A percentile compares a stretch with the other conserved stretches of the same genome.
Evolutionary conservation across 2,113 vertebrate species (phyloP).

Genomic region (Larimichthys polyactis): DNA sequence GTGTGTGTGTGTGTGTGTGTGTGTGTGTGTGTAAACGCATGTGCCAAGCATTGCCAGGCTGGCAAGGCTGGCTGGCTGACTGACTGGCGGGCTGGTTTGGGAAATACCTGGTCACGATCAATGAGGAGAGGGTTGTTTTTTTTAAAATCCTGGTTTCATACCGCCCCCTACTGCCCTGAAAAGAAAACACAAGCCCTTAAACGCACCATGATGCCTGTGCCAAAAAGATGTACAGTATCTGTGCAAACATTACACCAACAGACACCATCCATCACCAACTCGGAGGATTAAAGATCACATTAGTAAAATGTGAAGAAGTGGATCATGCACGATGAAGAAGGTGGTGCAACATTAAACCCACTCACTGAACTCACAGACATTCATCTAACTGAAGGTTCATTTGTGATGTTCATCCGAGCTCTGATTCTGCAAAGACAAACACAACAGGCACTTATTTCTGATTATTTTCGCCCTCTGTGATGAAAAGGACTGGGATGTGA

Average conservation of each 20-base stretch:
- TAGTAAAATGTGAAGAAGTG: background rate
- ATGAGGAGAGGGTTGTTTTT: conserved; percentile 41
- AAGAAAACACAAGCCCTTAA: conserved; percentile 24
- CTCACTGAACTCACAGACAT: background rate
- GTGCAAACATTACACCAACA: background rate
- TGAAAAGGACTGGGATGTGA: background rate
- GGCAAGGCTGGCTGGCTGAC: conserved; percentile 61
- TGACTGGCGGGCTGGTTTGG: conserved; percentile 77
- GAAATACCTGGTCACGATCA: conserved; percentile 87
- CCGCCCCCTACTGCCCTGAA: conserved; percentile 62
- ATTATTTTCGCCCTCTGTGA: background rate
- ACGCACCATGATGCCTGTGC: conserved; percentile 6
- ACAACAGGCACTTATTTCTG: background rate
- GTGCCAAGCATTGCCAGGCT: conserved; percentile 34
- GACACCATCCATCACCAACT: background rate
- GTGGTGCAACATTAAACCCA: background rate
- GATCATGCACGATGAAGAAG: background rate
- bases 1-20: conserved; percentile 26
- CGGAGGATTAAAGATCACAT: background rate
- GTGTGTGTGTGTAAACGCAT: conserved; percentile 14
- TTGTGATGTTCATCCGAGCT: background rate
- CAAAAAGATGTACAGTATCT: conserved; percentile 34
- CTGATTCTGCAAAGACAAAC: background rate
- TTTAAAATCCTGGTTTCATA: conserved; percentile 22
- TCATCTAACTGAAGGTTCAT: background rate